Evolutionary conservation across 2,113 vertebrate species (phyloP).

Genomic region (Porphyrio hochstetteri): DNA sequence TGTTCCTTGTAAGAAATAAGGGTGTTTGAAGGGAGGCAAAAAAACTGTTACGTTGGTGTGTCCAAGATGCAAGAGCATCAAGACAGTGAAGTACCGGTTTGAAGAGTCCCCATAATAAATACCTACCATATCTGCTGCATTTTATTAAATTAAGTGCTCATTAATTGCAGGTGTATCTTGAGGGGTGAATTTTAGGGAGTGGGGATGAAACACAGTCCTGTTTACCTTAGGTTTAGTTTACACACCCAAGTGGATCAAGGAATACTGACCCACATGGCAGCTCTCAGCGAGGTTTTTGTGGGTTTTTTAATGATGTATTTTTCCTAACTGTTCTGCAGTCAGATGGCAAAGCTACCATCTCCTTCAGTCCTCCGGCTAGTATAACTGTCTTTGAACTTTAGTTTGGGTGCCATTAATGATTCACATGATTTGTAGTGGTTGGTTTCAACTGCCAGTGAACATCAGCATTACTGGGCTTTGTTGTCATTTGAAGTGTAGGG

Average conservation of each 20-base stretch:
- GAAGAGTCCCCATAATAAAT: neutral
- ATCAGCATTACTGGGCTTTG: neutral
- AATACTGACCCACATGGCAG: neutral
- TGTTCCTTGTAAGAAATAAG: neutral
- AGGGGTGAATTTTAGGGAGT: neutral
- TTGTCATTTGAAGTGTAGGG: neutral
- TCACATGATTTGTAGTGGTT: neutral
- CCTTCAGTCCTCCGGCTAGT: neutral
- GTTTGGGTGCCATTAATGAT: neutral
- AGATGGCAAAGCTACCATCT: neutral
- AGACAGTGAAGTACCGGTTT: neutral
- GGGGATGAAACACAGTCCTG: neutral
- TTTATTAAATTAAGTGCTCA: neutral
- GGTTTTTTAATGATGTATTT: accelerated
- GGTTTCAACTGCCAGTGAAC: neutral
- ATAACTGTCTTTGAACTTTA: neutral
- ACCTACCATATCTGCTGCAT: accelerated
- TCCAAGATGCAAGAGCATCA: neutral
- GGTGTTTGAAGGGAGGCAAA: neutral
- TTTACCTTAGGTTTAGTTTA: neutral
- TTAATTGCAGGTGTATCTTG: neutral
- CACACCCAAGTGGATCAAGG: neutral
- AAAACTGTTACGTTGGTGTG: accelerated
- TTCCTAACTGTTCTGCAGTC: neutral
- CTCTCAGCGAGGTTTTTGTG: neutral